These are phyloP conservation scores for Amiota communis DNA, from an alignment of 2,888 invertebrate genomes.

Conservation along the genomic window DNA sequence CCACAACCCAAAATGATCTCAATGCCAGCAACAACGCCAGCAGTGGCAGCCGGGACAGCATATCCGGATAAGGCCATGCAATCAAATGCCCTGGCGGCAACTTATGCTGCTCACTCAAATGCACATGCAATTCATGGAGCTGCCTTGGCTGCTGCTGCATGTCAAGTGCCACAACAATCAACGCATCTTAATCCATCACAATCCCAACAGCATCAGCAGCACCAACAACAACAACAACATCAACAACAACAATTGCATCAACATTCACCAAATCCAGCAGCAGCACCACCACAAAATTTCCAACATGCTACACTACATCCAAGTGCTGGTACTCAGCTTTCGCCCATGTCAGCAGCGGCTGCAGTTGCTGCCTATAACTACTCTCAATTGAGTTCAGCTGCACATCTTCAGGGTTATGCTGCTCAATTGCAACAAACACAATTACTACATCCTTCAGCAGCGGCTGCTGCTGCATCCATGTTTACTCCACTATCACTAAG, in stretches of 20 bases:
- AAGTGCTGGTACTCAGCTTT: not conserved
- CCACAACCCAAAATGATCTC: slow-evolving; percentile 26
- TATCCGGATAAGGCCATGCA: slow-evolving; percentile 10
- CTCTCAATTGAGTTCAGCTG: not conserved
- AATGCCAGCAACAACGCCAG: not conserved
- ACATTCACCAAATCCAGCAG: slow-evolving; percentile 15
- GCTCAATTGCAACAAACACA: not conserved
- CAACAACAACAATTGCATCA: slow-evolving; percentile 14
- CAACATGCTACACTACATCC: slow-evolving; percentile 15
- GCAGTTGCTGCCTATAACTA: not conserved
- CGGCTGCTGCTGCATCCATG: slow-evolving; percentile 14
- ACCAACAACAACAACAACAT: slow-evolving; percentile 14
- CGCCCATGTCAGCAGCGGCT: not conserved
- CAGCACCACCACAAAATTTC: slow-evolving; percentile 17
- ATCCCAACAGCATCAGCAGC: slow-evolving; percentile 18
- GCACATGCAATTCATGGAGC: slow-evolving; percentile 5
- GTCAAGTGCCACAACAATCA: slow-evolving; percentile 1
- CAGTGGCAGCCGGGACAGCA: not conserved
- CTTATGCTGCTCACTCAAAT: not conserved
- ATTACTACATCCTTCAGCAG: not conserved
- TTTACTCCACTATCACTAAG: slow-evolving; percentile 17
- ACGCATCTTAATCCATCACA: not conserved
- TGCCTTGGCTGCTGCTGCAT: not conserved
- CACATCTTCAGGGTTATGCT: slow-evolving; percentile 17
- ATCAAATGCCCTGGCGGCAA: slow-evolving; percentile 12